A percentile compares a stretch with the other conserved stretches of the same genome.
Conservation (phyloP, 2,113 vertebrate genomes). For the Caloenas nicobarica region DNA sequence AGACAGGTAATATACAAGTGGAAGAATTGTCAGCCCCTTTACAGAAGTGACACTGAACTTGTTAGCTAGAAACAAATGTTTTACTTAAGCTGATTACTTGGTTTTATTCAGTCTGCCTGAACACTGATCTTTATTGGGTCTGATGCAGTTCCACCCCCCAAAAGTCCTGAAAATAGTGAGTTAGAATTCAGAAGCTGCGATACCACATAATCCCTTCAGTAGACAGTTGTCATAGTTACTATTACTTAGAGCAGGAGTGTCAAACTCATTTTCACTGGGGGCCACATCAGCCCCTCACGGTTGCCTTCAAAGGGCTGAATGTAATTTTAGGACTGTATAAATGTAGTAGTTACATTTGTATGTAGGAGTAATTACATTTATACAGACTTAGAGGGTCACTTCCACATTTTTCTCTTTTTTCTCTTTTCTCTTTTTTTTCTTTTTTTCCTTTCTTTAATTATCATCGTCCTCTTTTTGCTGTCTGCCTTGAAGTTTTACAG, state of each 20-base stretch:
- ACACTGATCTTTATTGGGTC: not conserved
- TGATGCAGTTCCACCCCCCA: not conserved
- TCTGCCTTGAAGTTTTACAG: not conserved
- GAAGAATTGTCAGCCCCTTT: not conserved
- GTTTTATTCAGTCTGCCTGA: not conserved
- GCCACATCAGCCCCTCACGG: too few species aligned
- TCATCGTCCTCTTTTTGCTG: not conserved
- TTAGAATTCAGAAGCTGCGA: not conserved
- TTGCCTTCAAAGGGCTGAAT: too few species aligned
- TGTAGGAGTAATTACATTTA: too few species aligned
- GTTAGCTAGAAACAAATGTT: slow-evolving; percentile 40
- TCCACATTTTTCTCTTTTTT: not conserved
- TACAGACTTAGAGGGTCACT: not conserved
- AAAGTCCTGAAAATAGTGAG: not conserved
- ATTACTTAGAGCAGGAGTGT: not conserved
- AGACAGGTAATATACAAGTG: slow-evolving; percentile 74
- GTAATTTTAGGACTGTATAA: too few species aligned
- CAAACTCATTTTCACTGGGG: too few species aligned
- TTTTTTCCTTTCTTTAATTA: not conserved
- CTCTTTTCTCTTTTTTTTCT: not conserved
- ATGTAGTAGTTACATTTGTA: too few species aligned
- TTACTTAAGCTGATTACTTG: slow-evolving; percentile 17
- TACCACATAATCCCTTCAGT: not conserved
- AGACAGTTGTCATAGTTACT: not conserved
- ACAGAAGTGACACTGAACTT: slow-evolving; percentile 18